Evolutionary conservation across 2,888 invertebrate species (phyloP).

Genomic region (Creontiades dilutus): DNA sequence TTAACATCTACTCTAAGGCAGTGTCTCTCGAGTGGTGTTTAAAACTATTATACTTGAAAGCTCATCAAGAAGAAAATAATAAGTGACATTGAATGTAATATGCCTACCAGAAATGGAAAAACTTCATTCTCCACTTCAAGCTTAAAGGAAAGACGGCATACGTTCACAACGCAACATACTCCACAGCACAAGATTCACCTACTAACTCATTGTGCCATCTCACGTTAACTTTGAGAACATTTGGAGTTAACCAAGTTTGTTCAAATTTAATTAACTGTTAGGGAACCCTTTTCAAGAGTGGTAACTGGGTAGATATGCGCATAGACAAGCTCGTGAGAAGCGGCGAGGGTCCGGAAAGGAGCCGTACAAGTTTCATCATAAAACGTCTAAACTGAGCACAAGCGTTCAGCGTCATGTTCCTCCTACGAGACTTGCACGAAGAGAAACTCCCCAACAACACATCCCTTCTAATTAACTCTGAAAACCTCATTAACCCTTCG

Average conservation of each 20-base stretch:
- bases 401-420: slow-evolving; percentile 62
- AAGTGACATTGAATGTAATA: too few relatives aligned
- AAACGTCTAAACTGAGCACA: slow-evolving; percentile 58
- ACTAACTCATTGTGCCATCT: neutral
- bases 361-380: slow-evolving; percentile 53
- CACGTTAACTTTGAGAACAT: neutral
- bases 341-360: slow-evolving; percentile 13
- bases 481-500: slow-evolving; percentile 66
- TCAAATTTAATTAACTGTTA: slow-evolving; percentile 36
- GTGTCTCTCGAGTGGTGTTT: too few relatives aligned
- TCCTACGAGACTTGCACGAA: slow-evolving; percentile 14
- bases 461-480: slow-evolving; percentile 66
- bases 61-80: too few relatives aligned
- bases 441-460: slow-evolving; percentile 15
- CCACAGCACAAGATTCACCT: neutral
- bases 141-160: too few relatives aligned
- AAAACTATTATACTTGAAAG: too few relatives aligned
- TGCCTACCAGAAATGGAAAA: too few relatives aligned
- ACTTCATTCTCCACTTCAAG: too few relatives aligned
- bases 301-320: slow-evolving; percentile 35
- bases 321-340: slow-evolving; percentile 14
- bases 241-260: slow-evolving; percentile 14
- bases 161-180: neutral
- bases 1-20: too few relatives aligned
- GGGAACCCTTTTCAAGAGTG: neutral